phyloP scores from a whole-genome alignment of 2,888 invertebrate genomes.

The Melanchra persicariae region DNA sequence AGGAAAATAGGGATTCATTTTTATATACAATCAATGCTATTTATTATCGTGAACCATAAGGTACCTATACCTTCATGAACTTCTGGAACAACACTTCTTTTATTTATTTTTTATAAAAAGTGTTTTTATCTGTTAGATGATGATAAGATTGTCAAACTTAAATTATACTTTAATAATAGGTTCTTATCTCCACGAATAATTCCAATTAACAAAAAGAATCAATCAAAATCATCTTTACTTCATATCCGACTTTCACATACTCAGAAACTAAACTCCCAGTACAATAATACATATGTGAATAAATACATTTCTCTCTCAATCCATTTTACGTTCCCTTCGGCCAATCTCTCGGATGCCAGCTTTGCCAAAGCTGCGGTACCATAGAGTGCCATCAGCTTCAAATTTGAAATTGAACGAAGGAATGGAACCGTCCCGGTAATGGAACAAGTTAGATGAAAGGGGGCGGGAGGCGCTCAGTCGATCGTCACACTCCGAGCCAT shows the following conservation, averaged over 20 bases:
- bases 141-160: too few relatives aligned
- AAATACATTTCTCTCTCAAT: conserved; percentile 33
- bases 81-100: neutral
- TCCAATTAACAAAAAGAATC: too few relatives aligned
- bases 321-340: conserved; percentile 60
- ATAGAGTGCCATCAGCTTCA: conserved; percentile 87
- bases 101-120: neutral
- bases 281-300: conserved; percentile 11
- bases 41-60: too few relatives aligned
- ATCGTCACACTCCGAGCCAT: conserved; percentile 71
- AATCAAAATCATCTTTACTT: neutral
- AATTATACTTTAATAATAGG: too few relatives aligned
- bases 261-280: neutral
- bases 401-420: conserved; percentile 91
- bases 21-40: too few relatives aligned
- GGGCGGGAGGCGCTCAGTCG: conserved; percentile 75
- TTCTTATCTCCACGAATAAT: too few relatives aligned
- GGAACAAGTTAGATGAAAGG: conserved; percentile 89
- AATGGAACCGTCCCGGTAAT: conserved; percentile 88
- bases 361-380: conserved; percentile 80
- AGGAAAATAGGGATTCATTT: too few relatives aligned
- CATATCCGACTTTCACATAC: neutral
- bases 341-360: conserved; percentile 71
- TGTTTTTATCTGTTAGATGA: too few relatives aligned
- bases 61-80: too few relatives aligned